Percentiles rank a stretch among this genome's conserved stretches.
These are phyloP conservation scores for Drosophila ananassae DNA, from an alignment of 1,140 invertebrate genomes.

Conservation along the genomic window DNA sequence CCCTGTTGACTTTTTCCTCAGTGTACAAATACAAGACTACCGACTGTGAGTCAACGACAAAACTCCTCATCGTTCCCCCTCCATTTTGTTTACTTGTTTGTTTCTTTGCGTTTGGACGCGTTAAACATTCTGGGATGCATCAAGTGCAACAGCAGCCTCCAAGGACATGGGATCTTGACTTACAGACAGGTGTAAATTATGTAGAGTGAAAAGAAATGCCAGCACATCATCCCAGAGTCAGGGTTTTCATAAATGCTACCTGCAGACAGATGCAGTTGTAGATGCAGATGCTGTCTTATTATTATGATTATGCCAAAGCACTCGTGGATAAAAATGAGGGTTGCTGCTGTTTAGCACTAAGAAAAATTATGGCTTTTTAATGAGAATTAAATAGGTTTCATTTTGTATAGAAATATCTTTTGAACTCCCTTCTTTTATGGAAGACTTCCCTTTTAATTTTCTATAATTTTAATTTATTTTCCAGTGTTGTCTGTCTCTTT, in stretches of 20 bases:
- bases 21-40: not conserved
- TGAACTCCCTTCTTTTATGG: too few species aligned
- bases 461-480: not conserved
- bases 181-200: conserved; percentile 76
- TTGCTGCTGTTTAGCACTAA: too few species aligned
- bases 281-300: conserved; percentile 66
- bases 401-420: too few species aligned
- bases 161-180: conserved; percentile 67
- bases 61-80: conserved; percentile 7
- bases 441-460: too few species aligned
- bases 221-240: conserved; percentile 18
- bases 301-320: conserved; percentile 64
- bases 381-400: too few species aligned
- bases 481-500: conserved; percentile 39
- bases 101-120: conserved; percentile 59
- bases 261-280: conserved; percentile 65
- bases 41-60: conserved; percentile 30
- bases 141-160: conserved; percentile 55
- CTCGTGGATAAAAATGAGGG: conserved; percentile 21
- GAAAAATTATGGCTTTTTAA: not conserved
- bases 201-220: conserved; percentile 64
- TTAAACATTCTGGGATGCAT: conserved; percentile 64
- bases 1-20: not conserved
- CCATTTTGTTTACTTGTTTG: conserved; percentile 68
- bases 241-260: conserved; percentile 8